phyloP scores from a whole-genome alignment of 2,797 vertebrate species.

The Phoebastria nigripes region DNA sequence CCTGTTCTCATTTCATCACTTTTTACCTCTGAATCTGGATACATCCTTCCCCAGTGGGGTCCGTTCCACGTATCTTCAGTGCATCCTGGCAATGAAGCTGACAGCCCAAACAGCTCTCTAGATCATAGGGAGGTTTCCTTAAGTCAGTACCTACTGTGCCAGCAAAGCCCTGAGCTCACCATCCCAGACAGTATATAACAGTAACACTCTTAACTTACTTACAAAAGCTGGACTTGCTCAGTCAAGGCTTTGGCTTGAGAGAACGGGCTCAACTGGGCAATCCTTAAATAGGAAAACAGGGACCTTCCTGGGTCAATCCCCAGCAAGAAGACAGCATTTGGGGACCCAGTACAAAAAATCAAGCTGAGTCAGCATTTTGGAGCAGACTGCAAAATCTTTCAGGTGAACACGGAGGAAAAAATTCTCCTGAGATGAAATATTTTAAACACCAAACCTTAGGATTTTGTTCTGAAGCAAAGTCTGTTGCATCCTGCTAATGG shows the following conservation, averaged over 20 bases:
- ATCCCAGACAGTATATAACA: no score
- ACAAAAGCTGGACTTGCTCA: neutral
- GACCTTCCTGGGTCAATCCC: neutral
- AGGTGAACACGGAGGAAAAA: neutral
- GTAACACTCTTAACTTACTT: neutral
- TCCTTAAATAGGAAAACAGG: neutral
- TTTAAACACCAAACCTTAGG: neutral
- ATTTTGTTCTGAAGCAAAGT: neutral
- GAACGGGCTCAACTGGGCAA: neutral
- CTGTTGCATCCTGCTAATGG: neutral
- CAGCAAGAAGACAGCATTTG: neutral
- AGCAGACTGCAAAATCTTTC: neutral
- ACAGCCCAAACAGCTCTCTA: neutral
- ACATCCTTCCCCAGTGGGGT: neutral
- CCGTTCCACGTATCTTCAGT: rapidly evolving
- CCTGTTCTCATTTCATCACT: neutral
- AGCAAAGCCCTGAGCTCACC: neutral
- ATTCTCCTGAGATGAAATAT: neutral
- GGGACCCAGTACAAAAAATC: neutral
- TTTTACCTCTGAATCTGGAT: neutral
- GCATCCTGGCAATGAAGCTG: neutral
- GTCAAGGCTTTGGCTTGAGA: neutral
- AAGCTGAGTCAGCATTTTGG: neutral
- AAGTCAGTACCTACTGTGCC: neutral
- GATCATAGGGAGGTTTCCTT: neutral